phyloP scores from a whole-genome alignment of 1,140 invertebrate genomes.

The Nephotettix cincticeps region DNA sequence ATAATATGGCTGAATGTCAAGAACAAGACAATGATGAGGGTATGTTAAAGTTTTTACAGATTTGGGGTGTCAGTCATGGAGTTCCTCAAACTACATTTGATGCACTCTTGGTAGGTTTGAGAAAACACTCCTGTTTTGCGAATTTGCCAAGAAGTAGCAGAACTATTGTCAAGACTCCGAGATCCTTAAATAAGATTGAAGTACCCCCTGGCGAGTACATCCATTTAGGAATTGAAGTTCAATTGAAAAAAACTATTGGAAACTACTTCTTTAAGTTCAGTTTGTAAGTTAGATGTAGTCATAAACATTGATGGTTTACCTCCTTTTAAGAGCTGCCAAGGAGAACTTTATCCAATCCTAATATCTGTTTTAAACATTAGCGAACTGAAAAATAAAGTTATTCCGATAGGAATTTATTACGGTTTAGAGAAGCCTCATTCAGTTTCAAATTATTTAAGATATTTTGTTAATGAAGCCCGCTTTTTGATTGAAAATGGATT shows the following conservation, averaged over 20 bases:
- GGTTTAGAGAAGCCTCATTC: neutral
- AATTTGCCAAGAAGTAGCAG: slow-evolving; percentile 1
- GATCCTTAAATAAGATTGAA: neutral
- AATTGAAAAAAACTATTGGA: slow-evolving; percentile 2
- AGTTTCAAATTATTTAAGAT: neutral
- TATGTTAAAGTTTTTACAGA: neutral
- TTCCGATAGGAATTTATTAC: slow-evolving; percentile 17
- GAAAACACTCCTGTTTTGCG: neutral
- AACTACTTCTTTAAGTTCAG: neutral
- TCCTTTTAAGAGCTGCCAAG: slow-evolving; percentile 3
- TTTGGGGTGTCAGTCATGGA: neutral
- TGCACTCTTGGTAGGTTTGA: neutral
- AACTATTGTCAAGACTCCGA: neutral
- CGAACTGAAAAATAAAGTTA: slow-evolving; percentile 3
- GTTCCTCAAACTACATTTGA: neutral
- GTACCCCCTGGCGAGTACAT: slow-evolving; percentile 8
- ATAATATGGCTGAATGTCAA: too few relatives aligned
- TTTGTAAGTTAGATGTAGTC: neutral
- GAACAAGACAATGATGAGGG: too few relatives aligned
- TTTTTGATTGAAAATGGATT: neutral
- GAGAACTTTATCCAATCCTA: slow-evolving; percentile 19
- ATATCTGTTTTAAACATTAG: slow-evolving; percentile 16
- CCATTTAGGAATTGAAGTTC: slow-evolving; percentile 16
- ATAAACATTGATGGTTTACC: slow-evolving; percentile 21
- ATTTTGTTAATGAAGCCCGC: slow-evolving; percentile 1